Evolutionary conservation across 2,888 invertebrate genomes (phyloP).

Genomic region (Augochlorella aurata): DNA sequence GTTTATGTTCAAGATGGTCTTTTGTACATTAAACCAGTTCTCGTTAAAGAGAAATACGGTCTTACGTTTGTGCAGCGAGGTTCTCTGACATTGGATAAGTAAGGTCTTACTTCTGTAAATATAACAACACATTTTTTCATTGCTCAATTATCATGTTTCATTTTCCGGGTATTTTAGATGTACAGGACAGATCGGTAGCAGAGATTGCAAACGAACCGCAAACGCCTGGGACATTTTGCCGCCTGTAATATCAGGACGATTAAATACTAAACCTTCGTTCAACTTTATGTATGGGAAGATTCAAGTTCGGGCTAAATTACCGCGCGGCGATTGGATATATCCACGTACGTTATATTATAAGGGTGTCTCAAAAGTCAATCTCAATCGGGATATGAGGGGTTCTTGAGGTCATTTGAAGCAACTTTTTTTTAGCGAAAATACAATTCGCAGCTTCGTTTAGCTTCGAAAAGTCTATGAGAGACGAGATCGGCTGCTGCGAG

Average conservation of each 20-base stretch:
- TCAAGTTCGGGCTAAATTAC: conserved; percentile 88
- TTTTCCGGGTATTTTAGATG: conserved; percentile 76
- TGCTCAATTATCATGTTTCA: background rate
- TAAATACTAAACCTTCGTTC: conserved; percentile 86
- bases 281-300: conserved; percentile 88
- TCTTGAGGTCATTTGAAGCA: no score
- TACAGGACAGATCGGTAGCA: conserved; percentile 76
- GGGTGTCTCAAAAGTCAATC: no score
- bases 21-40: conserved; percentile 85
- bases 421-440: no score
- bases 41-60: conserved; percentile 84
- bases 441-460: no score
- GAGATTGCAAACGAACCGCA: conserved; percentile 82
- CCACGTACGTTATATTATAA: conserved; percentile 84
- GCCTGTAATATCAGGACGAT: conserved; percentile 86
- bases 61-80: conserved; percentile 82
- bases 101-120: conserved; percentile 9
- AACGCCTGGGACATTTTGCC: conserved; percentile 85
- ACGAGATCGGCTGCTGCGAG: no score
- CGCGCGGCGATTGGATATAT: conserved; percentile 90
- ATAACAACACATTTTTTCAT: no score
- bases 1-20: conserved; percentile 83
- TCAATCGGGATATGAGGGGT: no score
- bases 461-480: no score
- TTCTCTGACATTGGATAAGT: conserved; percentile 73